phyloP scores from a whole-genome alignment of 92 coral and sea anemone genomes.

The Palythoa caribaeorum region DNA sequence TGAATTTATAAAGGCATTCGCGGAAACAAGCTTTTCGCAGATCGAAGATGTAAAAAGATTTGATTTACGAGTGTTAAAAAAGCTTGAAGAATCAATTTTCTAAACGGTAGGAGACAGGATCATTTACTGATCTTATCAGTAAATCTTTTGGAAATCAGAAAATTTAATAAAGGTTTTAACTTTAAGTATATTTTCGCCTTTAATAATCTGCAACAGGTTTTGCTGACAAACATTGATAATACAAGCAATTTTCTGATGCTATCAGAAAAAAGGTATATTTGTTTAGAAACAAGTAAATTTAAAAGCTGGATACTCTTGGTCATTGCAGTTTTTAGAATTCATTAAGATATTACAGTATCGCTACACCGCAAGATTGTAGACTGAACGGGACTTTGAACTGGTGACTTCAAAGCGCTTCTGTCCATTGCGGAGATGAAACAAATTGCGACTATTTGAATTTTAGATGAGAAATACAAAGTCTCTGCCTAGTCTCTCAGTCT shows the following conservation, averaged over 20 bases:
- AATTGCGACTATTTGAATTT: neutral
- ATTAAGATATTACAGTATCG: constrained; percentile 50
- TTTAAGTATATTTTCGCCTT: constrained; percentile 34
- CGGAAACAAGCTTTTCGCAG: constrained; percentile 9
- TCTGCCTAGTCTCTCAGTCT: neutral
- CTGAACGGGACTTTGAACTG: neutral
- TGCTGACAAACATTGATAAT: constrained; percentile 42
- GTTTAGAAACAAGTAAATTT: constrained; percentile 27
- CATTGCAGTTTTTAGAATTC: constrained; percentile 28
- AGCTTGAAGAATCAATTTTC: constrained; percentile 41
- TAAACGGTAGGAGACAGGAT: constrained; percentile 53
- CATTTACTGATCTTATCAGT: constrained; percentile 50
- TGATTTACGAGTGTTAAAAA: constrained; percentile 49
- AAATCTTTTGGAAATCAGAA: constrained; percentile 39
- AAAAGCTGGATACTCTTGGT: constrained; percentile 22
- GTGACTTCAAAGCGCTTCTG: neutral
- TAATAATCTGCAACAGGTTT: constrained; percentile 49
- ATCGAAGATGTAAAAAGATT: constrained; percentile 35
- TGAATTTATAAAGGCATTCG: constrained; percentile 4
- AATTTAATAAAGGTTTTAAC: constrained; percentile 53
- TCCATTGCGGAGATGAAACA: neutral
- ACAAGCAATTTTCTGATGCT: constrained; percentile 49
- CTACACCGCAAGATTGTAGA: constrained; percentile 2
- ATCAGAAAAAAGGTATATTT: constrained; percentile 25
- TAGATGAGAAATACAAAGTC: neutral